Evolutionary conservation across 2,113 vertebrate genomes (phyloP), one percentile per base, ranked within the genome.

Genomic region (Acanthochromis polyacanthus): DNA sequence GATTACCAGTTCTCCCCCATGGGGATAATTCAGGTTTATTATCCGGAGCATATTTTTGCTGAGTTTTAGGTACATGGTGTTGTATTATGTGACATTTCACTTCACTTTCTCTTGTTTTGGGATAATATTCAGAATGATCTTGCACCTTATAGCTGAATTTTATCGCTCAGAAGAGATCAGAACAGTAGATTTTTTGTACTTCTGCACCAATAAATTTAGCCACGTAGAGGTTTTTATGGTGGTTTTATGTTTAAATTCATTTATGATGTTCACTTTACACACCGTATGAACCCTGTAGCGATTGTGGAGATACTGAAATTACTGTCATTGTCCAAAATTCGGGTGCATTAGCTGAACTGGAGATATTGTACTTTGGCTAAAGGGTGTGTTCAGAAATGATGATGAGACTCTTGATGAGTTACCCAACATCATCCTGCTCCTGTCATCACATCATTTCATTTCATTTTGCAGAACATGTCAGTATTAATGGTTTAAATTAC

Each of bases 11-110:
- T 65, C 15, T 28, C 58, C 78, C 78, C 32, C 30, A 19, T 0
- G 38, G 77, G 69, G 43, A 65, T 66, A 52, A 73, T 87, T 78
- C 50, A 12, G 64, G 17, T 75, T 80, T 78, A 82, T 85, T 69
- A 43, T 43, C 63, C 38, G 19, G 12, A 75, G 16, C 28, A 22
- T 63, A 23, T 67, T 58, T 70, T n/a, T 32, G 7, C 55, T 36
- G 48, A 48, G 48, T 56, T 56, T 56, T 9, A 53, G 58, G 25
- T 30, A 23, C 12, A 43, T 38, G 17, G 38, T 12, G 15, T 69
- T 17, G 65, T 40, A 19, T 38, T 66, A 22, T 45, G 14, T n/a
- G 17, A 66, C 56, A 56, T 46, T 72, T 60, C 46, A 5, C 38
- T 68, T 68, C 52, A 23, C n/a, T 28, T 74, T 25, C 1, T n/a